These are phyloP conservation scores for Gyrodactylus bullatarudis DNA, from an alignment of 1,140 invertebrate genomes.

Conservation along the genomic window DNA sequence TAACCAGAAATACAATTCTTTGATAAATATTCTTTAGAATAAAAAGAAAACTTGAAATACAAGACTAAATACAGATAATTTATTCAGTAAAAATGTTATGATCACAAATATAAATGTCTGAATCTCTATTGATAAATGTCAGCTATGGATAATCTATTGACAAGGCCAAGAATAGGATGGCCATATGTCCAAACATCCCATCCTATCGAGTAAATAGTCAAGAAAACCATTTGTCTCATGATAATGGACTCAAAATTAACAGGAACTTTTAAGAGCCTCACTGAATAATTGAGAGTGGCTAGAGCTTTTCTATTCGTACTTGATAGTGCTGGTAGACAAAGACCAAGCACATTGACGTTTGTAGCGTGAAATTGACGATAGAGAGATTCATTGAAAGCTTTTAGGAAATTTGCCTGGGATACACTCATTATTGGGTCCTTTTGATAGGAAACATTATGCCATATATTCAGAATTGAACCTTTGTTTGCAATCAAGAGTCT, in stretches of 20 bases:
- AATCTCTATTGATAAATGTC: no score
- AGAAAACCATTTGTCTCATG: not conserved
- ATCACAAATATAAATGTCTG: no score
- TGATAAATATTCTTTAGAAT: no score
- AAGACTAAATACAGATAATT: no score
- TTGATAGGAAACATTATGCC: not conserved
- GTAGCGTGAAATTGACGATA: not conserved
- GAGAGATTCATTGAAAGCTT: not conserved
- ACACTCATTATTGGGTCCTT: not conserved
- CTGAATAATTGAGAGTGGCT: not conserved
- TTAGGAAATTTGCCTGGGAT: not conserved
- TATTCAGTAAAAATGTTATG: no score
- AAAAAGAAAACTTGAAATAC: no score
- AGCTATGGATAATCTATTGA: no score
- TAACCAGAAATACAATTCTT: no score
- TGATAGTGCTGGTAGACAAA: not conserved
- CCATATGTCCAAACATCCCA: not conserved
- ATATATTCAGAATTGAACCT: not conserved
- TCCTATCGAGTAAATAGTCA: not conserved
- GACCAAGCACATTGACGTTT: not conserved
- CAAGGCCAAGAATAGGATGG: not conserved
- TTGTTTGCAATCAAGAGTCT: not conserved
- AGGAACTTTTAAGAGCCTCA: not conserved
- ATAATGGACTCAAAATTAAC: not conserved
- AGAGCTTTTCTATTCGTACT: not conserved